Evolutionary conservation across 1,140 invertebrate species (phyloP).

Genomic region (Hypsibius dujardini): DNA sequence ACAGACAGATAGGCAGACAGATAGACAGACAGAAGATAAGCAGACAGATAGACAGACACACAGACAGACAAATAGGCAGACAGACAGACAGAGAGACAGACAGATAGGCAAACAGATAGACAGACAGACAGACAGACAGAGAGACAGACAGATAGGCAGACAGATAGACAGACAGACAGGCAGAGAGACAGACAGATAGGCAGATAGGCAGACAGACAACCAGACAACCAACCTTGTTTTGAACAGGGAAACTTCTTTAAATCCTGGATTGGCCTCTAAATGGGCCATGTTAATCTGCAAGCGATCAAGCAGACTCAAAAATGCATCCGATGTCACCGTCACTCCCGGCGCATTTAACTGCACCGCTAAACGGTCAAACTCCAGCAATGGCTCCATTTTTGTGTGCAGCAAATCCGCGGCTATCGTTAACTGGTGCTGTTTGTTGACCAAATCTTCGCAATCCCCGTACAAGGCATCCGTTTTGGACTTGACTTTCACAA

Average conservation of each 20-base stretch:
- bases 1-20: too few relatives aligned
- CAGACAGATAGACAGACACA: too few relatives aligned
- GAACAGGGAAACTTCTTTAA: not conserved
- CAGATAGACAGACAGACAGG: too few relatives aligned
- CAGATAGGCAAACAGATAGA: too few relatives aligned
- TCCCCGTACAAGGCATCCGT: conserved; percentile 14
- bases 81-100: too few relatives aligned
- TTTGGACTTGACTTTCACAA: not conserved
- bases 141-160: too few relatives aligned
- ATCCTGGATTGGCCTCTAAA: not conserved
- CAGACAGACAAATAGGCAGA: too few relatives aligned
- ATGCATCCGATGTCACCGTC: not conserved
- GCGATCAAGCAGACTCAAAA: not conserved
- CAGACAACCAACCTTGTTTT: not conserved
- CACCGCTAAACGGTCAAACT: conserved; percentile 8
- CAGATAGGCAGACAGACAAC: too few relatives aligned
- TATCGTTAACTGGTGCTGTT: not conserved
- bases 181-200: too few relatives aligned
- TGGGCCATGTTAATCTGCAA: conserved; percentile 6
- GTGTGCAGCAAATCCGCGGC: not conserved
- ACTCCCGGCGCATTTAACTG: conserved; percentile 6
- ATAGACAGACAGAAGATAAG: too few relatives aligned
- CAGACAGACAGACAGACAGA: too few relatives aligned
- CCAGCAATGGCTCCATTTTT: conserved; percentile 6
- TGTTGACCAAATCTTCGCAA: not conserved